Percentiles rank a stretch among this genome's conserved stretches.
These are phyloP conservation scores for Rhagoletis zephyria DNA, from an alignment of 1,140 invertebrate species.

Conservation along the genomic window DNA sequence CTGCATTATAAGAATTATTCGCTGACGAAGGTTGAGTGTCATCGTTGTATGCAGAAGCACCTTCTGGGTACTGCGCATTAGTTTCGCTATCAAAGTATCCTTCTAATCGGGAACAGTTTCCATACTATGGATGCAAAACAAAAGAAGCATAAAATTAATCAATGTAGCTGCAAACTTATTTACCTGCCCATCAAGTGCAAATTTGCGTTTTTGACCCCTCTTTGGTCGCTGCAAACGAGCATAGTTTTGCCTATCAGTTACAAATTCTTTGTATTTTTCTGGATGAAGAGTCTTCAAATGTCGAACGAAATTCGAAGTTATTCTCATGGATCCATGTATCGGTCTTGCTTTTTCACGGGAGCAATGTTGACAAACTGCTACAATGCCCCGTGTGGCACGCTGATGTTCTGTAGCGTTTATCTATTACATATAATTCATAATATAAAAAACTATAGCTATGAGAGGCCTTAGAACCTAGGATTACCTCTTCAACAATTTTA, in stretches of 20 bases:
- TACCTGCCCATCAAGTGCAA: not conserved
- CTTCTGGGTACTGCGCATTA: not conserved
- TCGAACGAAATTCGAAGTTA: constrained; percentile 34
- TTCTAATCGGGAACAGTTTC: not conserved
- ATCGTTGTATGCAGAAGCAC: not conserved
- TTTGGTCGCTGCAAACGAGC: not conserved
- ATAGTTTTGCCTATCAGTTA: constrained; percentile 11
- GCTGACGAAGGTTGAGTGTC: not conserved
- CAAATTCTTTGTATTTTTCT: constrained; percentile 9
- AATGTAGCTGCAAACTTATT: not conserved
- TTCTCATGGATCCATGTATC: constrained; percentile 29
- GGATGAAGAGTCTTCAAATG: constrained; percentile 42
- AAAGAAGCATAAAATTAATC: not conserved
- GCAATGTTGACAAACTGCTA: constrained; percentile 24
- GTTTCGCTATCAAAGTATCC: not conserved
- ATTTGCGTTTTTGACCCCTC: not conserved
- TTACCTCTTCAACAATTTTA: constrained; percentile 38
- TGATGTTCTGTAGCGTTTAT: constrained; percentile 27
- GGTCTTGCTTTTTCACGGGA: not conserved
- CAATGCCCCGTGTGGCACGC: not conserved
- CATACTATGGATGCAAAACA: not conserved
- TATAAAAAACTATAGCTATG: too few relatives aligned
- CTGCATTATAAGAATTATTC: constrained; percentile 12
- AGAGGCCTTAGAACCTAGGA: too few relatives aligned
- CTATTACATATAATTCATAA: not conserved